These are phyloP conservation scores for Gymnobelideus leadbeateri DNA, from an alignment of 2,113 vertebrate species.

Conservation along the genomic window DNA sequence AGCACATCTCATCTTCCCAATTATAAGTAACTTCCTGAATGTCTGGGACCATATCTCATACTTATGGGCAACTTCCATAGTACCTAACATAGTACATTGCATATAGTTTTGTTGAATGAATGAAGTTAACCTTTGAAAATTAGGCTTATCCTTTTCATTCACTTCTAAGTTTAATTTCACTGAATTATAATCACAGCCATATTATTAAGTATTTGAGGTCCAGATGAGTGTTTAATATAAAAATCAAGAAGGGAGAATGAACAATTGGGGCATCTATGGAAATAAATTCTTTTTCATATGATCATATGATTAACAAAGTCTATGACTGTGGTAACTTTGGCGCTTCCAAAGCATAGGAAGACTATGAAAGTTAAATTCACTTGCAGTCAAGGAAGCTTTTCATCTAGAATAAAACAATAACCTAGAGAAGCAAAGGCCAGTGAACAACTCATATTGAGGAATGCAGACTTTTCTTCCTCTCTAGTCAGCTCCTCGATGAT, in stretches of 20 bases:
- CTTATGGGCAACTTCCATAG: neutral
- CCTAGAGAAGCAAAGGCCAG: neutral
- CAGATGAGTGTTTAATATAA: constrained; percentile 34
- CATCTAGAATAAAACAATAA: constrained; percentile 30
- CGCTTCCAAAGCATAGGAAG: neutral
- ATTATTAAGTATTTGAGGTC: constrained; percentile 21
- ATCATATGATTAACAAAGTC: neutral
- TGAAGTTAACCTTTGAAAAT: constrained; percentile 48
- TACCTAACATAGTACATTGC: neutral
- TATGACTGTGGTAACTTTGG: neutral
- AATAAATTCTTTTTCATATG: neutral
- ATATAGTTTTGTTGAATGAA: constrained; percentile 35
- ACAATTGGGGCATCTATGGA: neutral
- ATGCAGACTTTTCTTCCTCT: neutral
- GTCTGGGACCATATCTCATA: neutral
- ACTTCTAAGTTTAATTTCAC: constrained; percentile 34
- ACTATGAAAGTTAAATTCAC: neutral
- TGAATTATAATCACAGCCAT: constrained; percentile 25
- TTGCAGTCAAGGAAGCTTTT: constrained; percentile 33
- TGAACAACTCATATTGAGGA: neutral
- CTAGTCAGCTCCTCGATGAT: neutral
- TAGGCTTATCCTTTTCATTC: constrained; percentile 39
- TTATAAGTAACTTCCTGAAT: constrained; percentile 3
- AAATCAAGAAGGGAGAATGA: neutral
- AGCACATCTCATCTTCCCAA: neutral